phyloP scores from a whole-genome alignment of 2,797 vertebrate species.

The Artibeus jamaicensis region DNA sequence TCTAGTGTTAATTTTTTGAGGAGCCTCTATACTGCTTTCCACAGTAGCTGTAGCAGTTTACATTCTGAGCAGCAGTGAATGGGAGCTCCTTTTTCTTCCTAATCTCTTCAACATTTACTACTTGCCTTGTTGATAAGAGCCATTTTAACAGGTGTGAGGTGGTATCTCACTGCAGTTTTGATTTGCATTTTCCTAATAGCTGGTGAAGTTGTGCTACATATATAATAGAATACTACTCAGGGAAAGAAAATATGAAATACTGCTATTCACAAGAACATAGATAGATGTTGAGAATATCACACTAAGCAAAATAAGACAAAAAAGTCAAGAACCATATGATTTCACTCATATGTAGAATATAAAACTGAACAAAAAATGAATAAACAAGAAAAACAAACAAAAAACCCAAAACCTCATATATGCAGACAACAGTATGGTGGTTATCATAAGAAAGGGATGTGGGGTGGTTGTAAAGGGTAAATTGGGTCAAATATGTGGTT shows the following conservation, averaged over 20 bases:
- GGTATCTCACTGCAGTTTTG: neutral
- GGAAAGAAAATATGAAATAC: neutral
- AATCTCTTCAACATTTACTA: neutral
- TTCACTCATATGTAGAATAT: neutral
- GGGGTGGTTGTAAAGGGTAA: neutral
- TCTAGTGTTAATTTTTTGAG: neutral
- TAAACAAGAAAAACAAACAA: neutral
- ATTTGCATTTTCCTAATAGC: neutral
- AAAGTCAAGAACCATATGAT: neutral
- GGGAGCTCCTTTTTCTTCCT: neutral
- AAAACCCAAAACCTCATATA: neutral
- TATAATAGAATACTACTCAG: neutral
- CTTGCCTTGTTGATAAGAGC: neutral
- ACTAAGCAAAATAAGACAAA: neutral
- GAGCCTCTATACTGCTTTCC: neutral
- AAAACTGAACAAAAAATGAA: neutral
- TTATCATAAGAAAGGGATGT: neutral
- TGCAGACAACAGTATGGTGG: neutral
- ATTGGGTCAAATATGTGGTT: neutral
- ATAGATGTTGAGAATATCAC: neutral
- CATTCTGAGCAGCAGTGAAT: neutral
- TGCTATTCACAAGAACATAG: neutral
- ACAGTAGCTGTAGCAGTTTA: neutral
- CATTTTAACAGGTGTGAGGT: neutral
- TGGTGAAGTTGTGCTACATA: neutral